Percentiles rank a stretch among this genome's conserved stretches.
phyloP scores from a whole-genome alignment of 2,888 invertebrate species.

The Homarus gammarus region DNA sequence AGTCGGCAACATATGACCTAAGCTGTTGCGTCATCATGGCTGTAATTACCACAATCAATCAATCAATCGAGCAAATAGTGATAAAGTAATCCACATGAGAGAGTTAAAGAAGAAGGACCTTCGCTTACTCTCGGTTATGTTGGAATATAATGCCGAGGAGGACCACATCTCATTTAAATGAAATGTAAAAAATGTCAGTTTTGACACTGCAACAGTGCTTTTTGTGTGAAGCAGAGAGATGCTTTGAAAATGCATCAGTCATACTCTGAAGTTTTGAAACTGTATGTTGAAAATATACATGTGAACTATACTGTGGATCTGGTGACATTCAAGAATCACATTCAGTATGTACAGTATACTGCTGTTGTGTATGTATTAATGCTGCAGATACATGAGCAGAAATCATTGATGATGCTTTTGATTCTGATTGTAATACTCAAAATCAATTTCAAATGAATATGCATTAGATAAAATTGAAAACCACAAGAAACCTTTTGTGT shows the following conservation, averaged over 20 bases:
- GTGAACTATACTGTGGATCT: slow-evolving; percentile 11
- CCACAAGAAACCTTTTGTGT: slow-evolving; percentile 16
- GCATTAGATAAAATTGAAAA: slow-evolving; percentile 14
- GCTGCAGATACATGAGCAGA: neutral
- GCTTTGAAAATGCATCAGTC: neutral
- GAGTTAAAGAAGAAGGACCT: neutral
- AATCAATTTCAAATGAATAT: slow-evolving; percentile 12
- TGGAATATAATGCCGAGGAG: neutral
- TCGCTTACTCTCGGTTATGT: neutral
- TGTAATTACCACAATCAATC: too few species aligned
- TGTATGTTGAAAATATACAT: neutral
- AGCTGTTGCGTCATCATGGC: too few species aligned
- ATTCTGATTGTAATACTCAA: neutral
- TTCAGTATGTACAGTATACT: slow-evolving; percentile 41
- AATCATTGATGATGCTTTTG: slow-evolving; percentile 23
- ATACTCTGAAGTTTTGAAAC: neutral
- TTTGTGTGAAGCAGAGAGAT: neutral
- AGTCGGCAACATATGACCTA: too few species aligned
- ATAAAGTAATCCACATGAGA: too few species aligned
- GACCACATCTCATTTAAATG: neutral
- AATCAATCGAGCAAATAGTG: too few species aligned
- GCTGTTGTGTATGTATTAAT: slow-evolving; percentile 21
- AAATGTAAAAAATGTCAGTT: neutral
- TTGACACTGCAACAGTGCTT: neutral
- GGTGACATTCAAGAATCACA: slow-evolving; percentile 38